Conservation (phyloP, 2,888 invertebrate genomes). For the Lobophora halterata region DNA sequence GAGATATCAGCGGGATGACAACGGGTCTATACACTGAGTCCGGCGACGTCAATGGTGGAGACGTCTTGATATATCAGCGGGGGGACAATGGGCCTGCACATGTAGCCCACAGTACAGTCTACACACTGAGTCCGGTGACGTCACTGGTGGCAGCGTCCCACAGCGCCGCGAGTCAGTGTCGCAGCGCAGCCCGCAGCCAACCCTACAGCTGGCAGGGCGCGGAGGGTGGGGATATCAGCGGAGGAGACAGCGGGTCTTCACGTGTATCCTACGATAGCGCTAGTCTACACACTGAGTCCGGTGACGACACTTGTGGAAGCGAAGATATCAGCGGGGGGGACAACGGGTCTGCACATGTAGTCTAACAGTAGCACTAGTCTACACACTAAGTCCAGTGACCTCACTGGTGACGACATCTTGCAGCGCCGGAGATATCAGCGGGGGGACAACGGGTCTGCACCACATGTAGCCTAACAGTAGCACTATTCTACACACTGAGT, state of each 20-base stretch:
- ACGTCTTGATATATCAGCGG: too few species aligned
- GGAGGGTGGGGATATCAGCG: conserved; percentile 51
- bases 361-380: neutral
- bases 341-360: neutral
- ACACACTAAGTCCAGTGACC: too few species aligned
- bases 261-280: too few species aligned
- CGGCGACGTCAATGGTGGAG: too few species aligned
- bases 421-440: conserved; percentile 27
- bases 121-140: conserved; percentile 29
- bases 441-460: conserved; percentile 12
- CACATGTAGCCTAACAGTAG: conserved; percentile 13
- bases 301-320: too few species aligned
- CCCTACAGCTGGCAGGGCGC: conserved; percentile 67
- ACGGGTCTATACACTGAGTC: too few species aligned
- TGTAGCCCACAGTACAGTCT: neutral
- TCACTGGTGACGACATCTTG: too few species aligned
- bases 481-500: neutral
- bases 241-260: too few species aligned
- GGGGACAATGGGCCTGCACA: neutral
- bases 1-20: too few species aligned
- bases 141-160: conserved; percentile 42
- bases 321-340: too few species aligned
- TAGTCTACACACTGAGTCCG: too few species aligned
- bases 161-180: conserved; percentile 36
- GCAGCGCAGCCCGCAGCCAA: conserved; percentile 48